These are phyloP conservation scores for Falco cherrug DNA, from an alignment of 2,797 vertebrate genomes.

Conservation along the genomic window DNA sequence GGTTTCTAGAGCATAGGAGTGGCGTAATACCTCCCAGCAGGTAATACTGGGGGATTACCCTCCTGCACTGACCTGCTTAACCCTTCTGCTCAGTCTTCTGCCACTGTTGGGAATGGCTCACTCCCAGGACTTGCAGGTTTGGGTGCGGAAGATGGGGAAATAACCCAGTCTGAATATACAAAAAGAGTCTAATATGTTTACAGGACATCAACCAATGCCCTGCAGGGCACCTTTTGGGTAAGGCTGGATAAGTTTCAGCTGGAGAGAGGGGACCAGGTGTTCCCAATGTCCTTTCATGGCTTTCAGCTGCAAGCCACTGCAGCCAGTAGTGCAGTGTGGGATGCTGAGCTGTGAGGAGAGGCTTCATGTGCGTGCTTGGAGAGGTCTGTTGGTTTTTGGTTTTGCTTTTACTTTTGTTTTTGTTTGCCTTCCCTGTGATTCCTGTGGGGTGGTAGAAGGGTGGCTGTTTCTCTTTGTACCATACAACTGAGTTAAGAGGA, in stretches of 20 bases:
- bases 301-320: background rate
- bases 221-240: background rate
- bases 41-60: background rate
- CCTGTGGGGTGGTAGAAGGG: background rate
- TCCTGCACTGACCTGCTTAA: background rate
- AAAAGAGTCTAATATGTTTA: background rate
- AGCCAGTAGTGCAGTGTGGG: background rate
- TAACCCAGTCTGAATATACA: background rate
- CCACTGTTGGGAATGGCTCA: background rate
- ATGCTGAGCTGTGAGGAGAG: background rate
- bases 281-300: background rate
- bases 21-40: background rate
- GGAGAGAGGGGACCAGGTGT: background rate
- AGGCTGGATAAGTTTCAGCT: background rate
- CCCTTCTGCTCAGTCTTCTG: background rate
- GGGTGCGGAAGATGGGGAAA: background rate
- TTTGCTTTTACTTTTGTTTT: background rate
- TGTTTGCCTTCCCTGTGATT: background rate
- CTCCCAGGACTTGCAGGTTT: background rate
- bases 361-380: accelerated
- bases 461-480: background rate
- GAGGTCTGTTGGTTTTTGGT: background rate
- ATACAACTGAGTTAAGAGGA: background rate
- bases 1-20: background rate
- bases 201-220: background rate